Base-by-base conservation (phyloP, 2,113 vertebrate genomes). In the Sebastes fasciatus region DNA sequence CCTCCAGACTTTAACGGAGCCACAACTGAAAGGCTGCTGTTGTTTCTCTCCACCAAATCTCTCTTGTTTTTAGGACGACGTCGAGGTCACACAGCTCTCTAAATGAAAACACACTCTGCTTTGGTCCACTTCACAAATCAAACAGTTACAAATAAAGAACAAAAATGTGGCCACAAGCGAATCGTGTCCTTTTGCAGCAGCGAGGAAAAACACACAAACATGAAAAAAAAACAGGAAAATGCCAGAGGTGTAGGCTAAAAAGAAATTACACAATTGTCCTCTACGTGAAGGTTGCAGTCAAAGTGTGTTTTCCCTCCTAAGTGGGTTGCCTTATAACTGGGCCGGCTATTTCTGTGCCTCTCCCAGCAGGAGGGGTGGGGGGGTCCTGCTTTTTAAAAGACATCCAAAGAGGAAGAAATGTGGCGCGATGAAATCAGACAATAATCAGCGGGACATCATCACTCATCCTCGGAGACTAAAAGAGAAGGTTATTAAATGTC, bases 241-340 rank as follows among this genome's bases (percentile, higher is more conserved):
- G 52, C 52, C 62, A 69, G 42, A 52, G 64, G 67, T 82, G 49
- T 7, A 1, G 40, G 40, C 42, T 16, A 43, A 67, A 65, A 68
- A 43, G 5, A 62, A 21, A 72, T 14, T 2, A 58, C 26, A 23
- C 40, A 54, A 13, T 40, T 54, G 84, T 74, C 86, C 86, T 86
- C 58, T 23, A 69, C n/a, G 77, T 86, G 88, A 89, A 91, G 86
- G 82, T 92, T 79, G 75, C 57, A 77, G 79, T 80, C 64, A 54
- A 16, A 67, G 79, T 74, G 77, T 73, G 74, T 86, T 79, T 75
- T 83, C 60, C 55, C 61, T 83, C 55, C 64, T 61, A 88, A 88
- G 84, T 91, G 90, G 93, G 88, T 85, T 90, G 81, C n/a, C 13
- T 48, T 16, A 10, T 60, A 93, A 87, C 57, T 93, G 90, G 92